These are phyloP conservation scores for Harmothoe impar DNA, from an alignment of 2,888 invertebrate species.

Conservation along the genomic window DNA sequence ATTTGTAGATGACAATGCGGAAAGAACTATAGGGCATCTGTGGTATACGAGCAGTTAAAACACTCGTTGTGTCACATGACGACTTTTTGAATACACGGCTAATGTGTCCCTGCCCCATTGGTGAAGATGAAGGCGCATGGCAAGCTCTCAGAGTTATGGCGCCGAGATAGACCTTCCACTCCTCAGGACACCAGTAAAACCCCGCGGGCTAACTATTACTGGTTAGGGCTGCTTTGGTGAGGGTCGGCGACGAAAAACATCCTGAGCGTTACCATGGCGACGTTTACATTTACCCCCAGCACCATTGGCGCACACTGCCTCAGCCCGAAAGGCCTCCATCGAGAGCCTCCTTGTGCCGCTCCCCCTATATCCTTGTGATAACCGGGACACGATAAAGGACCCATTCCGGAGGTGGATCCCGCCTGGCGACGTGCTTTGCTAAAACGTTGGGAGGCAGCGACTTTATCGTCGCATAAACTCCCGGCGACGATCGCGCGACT, in stretches of 20 bases:
- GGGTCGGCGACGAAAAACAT: neutral
- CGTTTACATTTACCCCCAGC: neutral
- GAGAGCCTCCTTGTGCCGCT: neutral
- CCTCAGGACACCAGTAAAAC: neutral
- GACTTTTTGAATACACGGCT: neutral
- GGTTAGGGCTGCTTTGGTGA: neutral
- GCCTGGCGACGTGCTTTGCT: neutral
- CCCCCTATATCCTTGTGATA: neutral
- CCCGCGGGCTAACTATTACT: neutral
- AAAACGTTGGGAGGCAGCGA: neutral
- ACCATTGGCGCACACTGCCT: neutral
- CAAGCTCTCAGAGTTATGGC: neutral
- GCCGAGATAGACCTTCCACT: neutral
- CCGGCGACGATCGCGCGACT: neutral
- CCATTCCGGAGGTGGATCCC: neutral
- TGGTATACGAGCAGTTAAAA: no score
- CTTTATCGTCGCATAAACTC: slow-evolving; percentile 19
- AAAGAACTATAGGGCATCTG: no score
- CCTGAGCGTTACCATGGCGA: neutral
- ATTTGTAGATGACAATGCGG: no score
- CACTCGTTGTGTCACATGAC: neutral
- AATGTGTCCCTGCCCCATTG: neutral
- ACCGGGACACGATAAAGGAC: neutral
- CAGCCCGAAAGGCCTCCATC: neutral
- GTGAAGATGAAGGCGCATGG: neutral